These are phyloP conservation scores for Lycophotia porphyrea DNA, from an alignment of 2,888 invertebrate species.

Conservation along the genomic window DNA sequence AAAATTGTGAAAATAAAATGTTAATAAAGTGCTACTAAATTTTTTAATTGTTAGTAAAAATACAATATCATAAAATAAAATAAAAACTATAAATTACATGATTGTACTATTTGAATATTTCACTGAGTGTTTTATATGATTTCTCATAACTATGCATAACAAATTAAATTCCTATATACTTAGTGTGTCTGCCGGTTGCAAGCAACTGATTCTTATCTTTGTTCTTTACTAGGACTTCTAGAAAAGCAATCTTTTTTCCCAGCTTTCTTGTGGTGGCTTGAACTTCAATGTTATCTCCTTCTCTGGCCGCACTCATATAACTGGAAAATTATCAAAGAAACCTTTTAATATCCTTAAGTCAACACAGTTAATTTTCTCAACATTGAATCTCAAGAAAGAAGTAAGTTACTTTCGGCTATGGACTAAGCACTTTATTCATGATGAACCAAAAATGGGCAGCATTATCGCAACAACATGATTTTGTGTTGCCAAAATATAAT, in stretches of 20 bases:
- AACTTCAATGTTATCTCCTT: constrained; percentile 94
- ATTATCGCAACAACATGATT: not conserved
- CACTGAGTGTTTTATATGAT: constrained; percentile 14
- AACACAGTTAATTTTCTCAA: not conserved
- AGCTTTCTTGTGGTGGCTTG: constrained; percentile 94
- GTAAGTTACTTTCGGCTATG: not conserved
- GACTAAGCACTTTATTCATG: not conserved
- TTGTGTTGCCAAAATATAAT: not conserved
- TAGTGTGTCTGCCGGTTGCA: constrained; percentile 96
- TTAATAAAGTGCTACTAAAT: not conserved
- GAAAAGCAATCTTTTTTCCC: constrained; percentile 95
- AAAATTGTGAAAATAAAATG: constrained; percentile 17
- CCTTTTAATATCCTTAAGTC: not conserved
- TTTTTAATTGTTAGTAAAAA: constrained; percentile 29
- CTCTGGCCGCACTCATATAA: constrained; percentile 93
- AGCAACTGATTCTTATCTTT: constrained; percentile 93
- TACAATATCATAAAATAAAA: constrained; percentile 12
- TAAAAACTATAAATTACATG: constrained; percentile 23
- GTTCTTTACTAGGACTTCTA: constrained; percentile 94
- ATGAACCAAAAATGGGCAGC: not conserved
- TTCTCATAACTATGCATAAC: constrained; percentile 1
- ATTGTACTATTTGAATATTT: constrained; percentile 32
- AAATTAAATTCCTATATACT: constrained; percentile 87
- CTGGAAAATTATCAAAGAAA: constrained; percentile 86
- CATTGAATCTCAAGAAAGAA: not conserved